phyloP scores from a whole-genome alignment of 53 echinoderm and acorn worm species.

The Astropecten irregularis region DNA sequence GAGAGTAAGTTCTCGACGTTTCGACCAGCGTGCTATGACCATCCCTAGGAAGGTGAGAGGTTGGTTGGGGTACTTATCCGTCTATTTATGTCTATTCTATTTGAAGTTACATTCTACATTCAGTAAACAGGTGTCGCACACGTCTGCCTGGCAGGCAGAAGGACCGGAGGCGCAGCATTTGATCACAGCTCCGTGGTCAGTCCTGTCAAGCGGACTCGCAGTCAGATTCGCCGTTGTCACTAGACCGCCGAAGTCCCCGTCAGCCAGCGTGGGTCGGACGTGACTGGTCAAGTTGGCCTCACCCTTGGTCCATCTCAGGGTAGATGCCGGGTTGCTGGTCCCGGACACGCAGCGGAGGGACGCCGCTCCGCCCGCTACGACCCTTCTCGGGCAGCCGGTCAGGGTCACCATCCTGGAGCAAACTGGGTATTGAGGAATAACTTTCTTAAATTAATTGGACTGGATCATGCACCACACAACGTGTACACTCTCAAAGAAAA shows the following conservation, averaged over 20 bases:
- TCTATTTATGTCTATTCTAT: too few relatives aligned
- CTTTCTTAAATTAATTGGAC: too few relatives aligned
- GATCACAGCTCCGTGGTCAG: neutral
- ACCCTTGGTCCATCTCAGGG: neutral
- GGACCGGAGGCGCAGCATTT: neutral
- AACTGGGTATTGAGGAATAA: too few relatives aligned
- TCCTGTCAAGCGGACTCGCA: neutral
- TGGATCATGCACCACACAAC: too few relatives aligned
- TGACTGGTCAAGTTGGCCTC: neutral
- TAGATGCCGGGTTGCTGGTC: neutral
- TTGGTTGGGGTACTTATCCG: too few relatives aligned
- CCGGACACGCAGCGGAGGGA: neutral
- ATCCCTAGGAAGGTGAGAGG: too few relatives aligned
- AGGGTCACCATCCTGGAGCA: neutral
- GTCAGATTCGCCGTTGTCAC: neutral
- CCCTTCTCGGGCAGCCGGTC: neutral
- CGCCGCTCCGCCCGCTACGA: neutral
- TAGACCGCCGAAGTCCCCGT: neutral
- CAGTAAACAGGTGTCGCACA: neutral
- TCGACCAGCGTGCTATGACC: too few relatives aligned
- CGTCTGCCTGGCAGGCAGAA: neutral
- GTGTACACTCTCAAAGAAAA: too few relatives aligned
- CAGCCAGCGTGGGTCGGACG: neutral
- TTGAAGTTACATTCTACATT: neutral
- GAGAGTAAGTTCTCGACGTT: too few relatives aligned